Conservation (phyloP, 2,113 vertebrate genomes). For the Nicator chloris region DNA sequence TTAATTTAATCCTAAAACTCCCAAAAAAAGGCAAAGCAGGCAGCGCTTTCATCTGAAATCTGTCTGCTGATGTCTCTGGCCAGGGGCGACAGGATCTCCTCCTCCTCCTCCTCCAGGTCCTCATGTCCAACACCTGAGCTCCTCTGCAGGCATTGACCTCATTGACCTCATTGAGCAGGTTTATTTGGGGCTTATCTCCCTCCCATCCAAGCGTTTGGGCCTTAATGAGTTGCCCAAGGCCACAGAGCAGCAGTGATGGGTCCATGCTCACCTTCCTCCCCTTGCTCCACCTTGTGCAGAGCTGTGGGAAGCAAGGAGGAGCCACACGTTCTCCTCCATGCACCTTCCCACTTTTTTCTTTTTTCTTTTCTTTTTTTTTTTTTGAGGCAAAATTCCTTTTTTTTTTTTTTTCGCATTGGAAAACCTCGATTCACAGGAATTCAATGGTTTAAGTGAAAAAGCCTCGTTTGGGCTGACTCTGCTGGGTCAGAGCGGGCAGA, state of each 20-base stretch:
- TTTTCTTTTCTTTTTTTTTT: neutral
- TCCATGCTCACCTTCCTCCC: neutral
- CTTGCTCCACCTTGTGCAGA: too few relatives aligned
- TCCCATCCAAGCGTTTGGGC: neutral
- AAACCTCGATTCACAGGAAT: neutral
- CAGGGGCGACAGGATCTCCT: neutral
- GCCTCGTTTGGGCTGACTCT: neutral
- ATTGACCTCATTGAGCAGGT: neutral
- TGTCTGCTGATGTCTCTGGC: neutral
- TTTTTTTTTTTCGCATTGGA: neutral
- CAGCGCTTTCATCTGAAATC: neutral
- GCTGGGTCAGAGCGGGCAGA: neutral
- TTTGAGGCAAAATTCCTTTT: neutral
- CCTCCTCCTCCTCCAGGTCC: neutral
- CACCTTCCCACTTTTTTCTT: neutral
- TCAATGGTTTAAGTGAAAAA: neutral
- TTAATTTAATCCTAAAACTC: too few relatives aligned
- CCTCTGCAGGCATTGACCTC: neutral
- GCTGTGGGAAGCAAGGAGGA: neutral
- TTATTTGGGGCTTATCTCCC: neutral
- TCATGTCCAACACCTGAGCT: neutral
- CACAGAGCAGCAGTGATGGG: neutral
- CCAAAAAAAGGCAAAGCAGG: neutral
- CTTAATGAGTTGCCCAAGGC: constrained; percentile 29
- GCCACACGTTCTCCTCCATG: neutral